A percentile compares a stretch with the other conserved stretches of the same genome.
phyloP scores from a whole-genome alignment of 2,888 invertebrate species.

The Stegana nigrithorax region DNA sequence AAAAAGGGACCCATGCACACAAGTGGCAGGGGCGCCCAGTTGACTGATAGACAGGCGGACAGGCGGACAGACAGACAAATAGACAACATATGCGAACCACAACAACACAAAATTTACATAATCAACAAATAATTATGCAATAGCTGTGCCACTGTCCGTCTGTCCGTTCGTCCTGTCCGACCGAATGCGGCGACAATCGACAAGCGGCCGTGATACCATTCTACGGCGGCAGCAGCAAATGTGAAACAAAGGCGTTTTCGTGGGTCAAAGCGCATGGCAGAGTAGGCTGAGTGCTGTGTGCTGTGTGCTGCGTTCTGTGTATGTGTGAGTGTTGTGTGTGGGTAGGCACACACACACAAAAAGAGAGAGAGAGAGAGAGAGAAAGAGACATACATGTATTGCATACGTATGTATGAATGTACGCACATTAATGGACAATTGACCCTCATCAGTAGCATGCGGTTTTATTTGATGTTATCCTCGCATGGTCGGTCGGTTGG shows the following conservation, averaged over 20 bases:
- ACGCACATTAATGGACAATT: conserved; percentile 25
- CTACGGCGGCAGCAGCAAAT: too few species aligned
- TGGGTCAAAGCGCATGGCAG: neutral
- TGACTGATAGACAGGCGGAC: too few species aligned
- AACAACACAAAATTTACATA: conserved; percentile 8
- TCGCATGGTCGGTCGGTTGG: neutral
- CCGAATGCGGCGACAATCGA: too few species aligned
- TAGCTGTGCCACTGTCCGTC: neutral
- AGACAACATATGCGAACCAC: neutral
- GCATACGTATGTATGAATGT: neutral
- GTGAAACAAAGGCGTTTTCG: neutral
- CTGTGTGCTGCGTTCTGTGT: neutral
- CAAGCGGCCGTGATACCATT: too few species aligned
- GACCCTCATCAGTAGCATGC: conserved; percentile 26
- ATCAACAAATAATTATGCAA: conserved; percentile 15
- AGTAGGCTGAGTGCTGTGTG: too few species aligned
- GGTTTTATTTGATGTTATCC: conserved; percentile 10
- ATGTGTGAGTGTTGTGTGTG: too few species aligned
- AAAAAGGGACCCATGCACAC: neutral
- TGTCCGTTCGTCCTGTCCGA: too few species aligned
- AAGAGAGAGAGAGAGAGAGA: too few species aligned
- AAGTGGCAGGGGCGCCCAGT: neutral
- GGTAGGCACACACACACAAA: conserved; percentile 8
- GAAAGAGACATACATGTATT: neutral
- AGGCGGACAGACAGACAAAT: too few species aligned